phyloP scores from a whole-genome alignment of 1,140 invertebrate species.

The Thrips palmi region DNA sequence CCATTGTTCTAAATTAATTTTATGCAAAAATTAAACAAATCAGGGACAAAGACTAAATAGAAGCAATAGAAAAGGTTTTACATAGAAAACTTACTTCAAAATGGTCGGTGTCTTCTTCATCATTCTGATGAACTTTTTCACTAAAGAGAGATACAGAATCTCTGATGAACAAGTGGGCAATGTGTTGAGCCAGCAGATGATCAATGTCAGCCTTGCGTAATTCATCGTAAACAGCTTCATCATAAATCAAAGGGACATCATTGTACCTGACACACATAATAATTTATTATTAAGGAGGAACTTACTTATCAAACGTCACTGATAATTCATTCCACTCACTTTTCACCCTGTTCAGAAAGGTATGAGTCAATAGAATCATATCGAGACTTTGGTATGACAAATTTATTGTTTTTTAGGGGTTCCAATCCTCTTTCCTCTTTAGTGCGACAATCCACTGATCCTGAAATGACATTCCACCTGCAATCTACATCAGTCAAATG shows the following conservation, averaged over 20 bases:
- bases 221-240: conserved; percentile 62
- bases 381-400: conserved; percentile 86
- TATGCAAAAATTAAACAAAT: conserved; percentile 3
- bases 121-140: conserved; percentile 91
- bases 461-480: conserved; percentile 89
- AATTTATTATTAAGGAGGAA: background rate
- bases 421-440: conserved; percentile 75
- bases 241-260: conserved; percentile 77
- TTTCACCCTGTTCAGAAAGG: conserved; percentile 67
- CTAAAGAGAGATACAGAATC: conserved; percentile 92
- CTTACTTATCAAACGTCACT: background rate
- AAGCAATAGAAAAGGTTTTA: background rate
- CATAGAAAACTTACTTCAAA: conserved; percentile 61
- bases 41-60: background rate
- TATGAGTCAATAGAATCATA: conserved; percentile 98
- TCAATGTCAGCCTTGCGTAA: conserved; percentile 78
- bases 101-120: conserved; percentile 88
- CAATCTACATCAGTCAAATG: conserved; percentile 90
- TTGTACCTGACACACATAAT: conserved; percentile 46
- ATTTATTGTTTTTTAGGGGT: conserved; percentile 54
- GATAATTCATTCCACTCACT: conserved; percentile 23
- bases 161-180: conserved; percentile 96
- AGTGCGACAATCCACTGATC: conserved; percentile 90
- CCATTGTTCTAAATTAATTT: background rate
- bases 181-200: conserved; percentile 75